These are phyloP conservation scores for Mesoligia furuncula DNA, from an alignment of 2,888 invertebrate genomes.

Conservation along the genomic window DNA sequence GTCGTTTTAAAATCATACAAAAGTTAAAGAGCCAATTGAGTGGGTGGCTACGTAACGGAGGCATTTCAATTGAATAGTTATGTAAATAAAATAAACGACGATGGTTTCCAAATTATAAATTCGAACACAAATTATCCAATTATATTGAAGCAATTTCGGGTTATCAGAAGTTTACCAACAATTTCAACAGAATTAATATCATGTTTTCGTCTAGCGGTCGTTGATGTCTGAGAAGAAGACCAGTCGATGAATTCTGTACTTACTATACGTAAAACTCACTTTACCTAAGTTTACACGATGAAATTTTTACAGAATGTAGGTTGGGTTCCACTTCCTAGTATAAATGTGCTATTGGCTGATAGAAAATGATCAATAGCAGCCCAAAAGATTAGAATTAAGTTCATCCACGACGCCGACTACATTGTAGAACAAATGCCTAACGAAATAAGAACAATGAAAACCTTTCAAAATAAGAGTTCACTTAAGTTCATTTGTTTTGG, in stretches of 20 bases:
- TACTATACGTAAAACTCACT: neutral
- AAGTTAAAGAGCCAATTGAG: neutral
- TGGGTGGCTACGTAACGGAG: constrained; percentile 6
- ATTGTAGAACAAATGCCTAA: constrained; percentile 4
- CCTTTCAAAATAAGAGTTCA: constrained; percentile 27
- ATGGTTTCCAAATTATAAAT: constrained; percentile 29
- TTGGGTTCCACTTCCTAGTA: neutral
- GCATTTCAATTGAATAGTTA: constrained; percentile 23
- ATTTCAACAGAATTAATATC: neutral
- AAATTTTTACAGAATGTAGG: neutral
- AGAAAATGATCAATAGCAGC: neutral
- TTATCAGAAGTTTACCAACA: neutral
- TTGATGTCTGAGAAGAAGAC: neutral
- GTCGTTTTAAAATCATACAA: neutral
- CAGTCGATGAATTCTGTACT: neutral
- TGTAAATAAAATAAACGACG: constrained; percentile 31
- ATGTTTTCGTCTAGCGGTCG: neutral
- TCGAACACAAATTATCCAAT: constrained; percentile 18
- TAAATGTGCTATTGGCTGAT: neutral
- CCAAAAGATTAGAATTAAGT: neutral
- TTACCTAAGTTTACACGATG: neutral
- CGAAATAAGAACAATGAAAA: constrained; percentile 33
- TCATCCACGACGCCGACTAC: neutral
- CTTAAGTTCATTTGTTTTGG: constrained; percentile 31
- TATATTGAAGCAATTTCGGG: constrained; percentile 32